Conservation (phyloP, 1,140 invertebrate genomes). For the Cydia pomonella region DNA sequence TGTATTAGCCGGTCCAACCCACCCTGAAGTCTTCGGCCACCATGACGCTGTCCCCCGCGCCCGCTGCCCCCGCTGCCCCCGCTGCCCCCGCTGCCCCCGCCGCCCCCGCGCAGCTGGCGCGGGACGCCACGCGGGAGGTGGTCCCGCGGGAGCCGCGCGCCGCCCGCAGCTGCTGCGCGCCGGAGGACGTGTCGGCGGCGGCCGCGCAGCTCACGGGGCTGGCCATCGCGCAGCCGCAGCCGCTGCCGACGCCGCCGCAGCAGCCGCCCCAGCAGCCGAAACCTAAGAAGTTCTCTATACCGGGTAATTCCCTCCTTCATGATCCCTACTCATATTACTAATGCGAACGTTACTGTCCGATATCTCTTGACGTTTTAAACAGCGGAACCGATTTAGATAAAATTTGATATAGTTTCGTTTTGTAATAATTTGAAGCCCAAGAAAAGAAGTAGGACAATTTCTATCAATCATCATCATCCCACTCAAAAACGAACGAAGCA, state of each 20-base stretch:
- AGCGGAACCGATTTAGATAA: too few relatives aligned
- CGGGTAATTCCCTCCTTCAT: conserved; percentile 69
- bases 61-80: conserved; percentile 15
- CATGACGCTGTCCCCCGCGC: conserved; percentile 65
- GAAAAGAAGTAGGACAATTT: too few relatives aligned
- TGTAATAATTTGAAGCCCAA: too few relatives aligned
- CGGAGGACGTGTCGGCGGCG: conserved; percentile 51
- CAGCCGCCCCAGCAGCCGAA: conserved; percentile 80
- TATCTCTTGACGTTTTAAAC: too few relatives aligned
- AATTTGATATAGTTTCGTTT: too few relatives aligned
- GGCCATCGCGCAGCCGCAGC: conserved; percentile 50
- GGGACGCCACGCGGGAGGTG: conserved; percentile 50
- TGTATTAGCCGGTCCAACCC: conserved; percentile 51
- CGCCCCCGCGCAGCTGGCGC: conserved; percentile 12
- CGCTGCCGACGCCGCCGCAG: conserved; percentile 51
- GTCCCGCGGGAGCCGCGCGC: conserved; percentile 36
- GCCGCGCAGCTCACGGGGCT: conserved; percentile 69
- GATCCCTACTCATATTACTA: too few relatives aligned
- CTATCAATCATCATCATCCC: too few relatives aligned
- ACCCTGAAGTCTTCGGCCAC: conserved; percentile 68
- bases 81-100: neutral
- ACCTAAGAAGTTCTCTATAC: conserved; percentile 89
- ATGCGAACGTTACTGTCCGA: too few relatives aligned
- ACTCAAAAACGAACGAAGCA: too few relatives aligned
- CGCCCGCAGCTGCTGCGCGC: conserved; percentile 7